These are phyloP conservation scores for Myotis findleyi DNA, from an alignment of 2,797 vertebrate species.

Conservation along the genomic window DNA sequence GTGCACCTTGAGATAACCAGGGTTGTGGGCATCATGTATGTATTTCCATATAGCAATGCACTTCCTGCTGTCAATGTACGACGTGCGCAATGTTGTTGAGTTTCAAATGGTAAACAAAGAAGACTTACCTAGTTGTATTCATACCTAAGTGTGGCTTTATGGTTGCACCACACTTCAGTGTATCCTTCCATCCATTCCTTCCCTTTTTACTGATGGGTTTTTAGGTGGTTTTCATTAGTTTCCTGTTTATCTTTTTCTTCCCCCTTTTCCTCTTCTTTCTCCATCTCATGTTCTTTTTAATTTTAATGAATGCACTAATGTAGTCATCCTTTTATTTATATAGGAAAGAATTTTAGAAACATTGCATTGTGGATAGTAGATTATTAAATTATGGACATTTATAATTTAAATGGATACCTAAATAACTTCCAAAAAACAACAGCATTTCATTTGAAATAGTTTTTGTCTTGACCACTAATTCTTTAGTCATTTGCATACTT, in stretches of 20 bases:
- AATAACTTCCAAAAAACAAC: neutral
- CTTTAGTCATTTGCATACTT: neutral
- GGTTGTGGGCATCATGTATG: rapidly evolving
- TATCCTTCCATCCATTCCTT: no score
- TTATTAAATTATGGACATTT: neutral
- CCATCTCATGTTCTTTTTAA: neutral
- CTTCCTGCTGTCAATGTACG: neutral
- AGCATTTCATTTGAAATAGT: neutral
- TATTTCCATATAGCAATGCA: neutral
- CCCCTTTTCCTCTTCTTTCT: neutral
- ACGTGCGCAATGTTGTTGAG: no score
- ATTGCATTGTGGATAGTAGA: neutral
- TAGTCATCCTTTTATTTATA: neutral
- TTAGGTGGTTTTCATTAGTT: neutral
- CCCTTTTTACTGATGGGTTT: neutral
- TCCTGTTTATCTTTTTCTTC: neutral
- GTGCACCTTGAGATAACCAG: neutral
- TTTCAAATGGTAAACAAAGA: neutral
- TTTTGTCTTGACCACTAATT: neutral
- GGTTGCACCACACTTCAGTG: neutral
- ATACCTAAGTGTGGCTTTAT: neutral
- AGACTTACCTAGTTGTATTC: no score
- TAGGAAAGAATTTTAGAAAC: neutral
- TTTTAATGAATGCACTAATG: neutral
- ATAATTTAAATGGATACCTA: neutral